phyloP scores from a whole-genome alignment of 2,888 invertebrate species.

The Drosophila vallismaia region DNA sequence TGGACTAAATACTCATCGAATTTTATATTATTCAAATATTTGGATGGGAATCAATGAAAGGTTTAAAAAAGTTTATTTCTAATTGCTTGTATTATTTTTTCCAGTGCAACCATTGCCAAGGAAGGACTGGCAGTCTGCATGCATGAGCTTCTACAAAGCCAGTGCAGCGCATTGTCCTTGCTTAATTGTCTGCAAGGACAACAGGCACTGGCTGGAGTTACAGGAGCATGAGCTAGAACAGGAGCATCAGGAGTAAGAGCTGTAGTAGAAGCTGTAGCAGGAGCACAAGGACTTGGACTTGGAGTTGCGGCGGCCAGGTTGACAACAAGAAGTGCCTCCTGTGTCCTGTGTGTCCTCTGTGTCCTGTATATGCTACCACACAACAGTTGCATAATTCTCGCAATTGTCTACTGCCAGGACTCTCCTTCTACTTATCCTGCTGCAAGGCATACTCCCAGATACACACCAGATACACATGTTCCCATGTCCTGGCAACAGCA shows the following conservation, averaged over 20 bases:
- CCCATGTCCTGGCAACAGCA: conserved; percentile 42
- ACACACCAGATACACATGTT: conserved; percentile 45
- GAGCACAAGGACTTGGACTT: conserved; percentile 25
- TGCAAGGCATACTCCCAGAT: conserved; percentile 6
- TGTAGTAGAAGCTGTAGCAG: conserved; percentile 3
- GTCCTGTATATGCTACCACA: conserved; percentile 32
- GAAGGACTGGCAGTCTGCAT: conserved; percentile 40
- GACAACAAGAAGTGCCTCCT: conserved; percentile 43
- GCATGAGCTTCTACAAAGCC: conserved; percentile 55
- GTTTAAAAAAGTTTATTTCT: neutral
- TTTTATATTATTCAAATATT: no score
- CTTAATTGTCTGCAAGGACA: conserved; percentile 73
- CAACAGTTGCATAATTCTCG: conserved; percentile 70
- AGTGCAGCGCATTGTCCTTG: conserved; percentile 67
- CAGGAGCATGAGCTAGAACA: conserved; percentile 6
- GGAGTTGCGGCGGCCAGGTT: conserved; percentile 13
- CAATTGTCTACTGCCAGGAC: conserved; percentile 41
- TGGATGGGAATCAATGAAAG: no score
- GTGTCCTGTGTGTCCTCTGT: neutral
- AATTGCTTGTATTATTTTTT: neutral
- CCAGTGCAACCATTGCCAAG: neutral
- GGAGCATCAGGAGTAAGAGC: conserved; percentile 7
- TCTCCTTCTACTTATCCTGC: conserved; percentile 45
- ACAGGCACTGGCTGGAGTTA: conserved; percentile 24
- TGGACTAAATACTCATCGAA: no score